Base-by-base conservation (phyloP, 2,797 vertebrate species). In the Poeciliopsis presidionis region DNA sequence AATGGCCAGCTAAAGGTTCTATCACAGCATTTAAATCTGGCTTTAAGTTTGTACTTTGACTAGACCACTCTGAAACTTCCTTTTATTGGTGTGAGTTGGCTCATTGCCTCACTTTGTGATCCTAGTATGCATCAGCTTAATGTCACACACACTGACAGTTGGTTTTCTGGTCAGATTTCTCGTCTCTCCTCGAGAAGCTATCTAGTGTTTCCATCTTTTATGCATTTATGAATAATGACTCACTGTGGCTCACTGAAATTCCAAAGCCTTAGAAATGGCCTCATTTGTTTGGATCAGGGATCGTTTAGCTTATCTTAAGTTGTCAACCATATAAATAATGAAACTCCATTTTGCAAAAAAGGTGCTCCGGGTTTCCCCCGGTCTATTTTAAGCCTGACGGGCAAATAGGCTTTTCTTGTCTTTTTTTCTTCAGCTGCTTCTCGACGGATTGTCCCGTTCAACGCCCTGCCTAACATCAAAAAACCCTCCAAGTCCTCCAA, bases 371-470 rank as follows among this genome's bases (percentile, higher is more conserved):
- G 49, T 22, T 51, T 51, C 20, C 49, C 49, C 20, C 7, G 1
- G 49, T 51, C 20, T 8, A 8, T 51, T 51, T 7, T 51, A 51
- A 51, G 49, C 49, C 49, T 51, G 49, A 20, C 2, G 20, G 49
- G 18, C 7, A 7, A 51, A 51, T 20, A 51, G 20, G 49, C 49
- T 51, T n/a, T n/a, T 43, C n/a, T 28, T 7, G 25, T 1, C 12
- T 43, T 43, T n/a, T 70, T 16, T 28, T 13, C 22, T 36, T 78
- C 36, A 95, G 93, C 81, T 11, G 90, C 82, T 65, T 81, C 86
- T 6, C 81, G 76, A 13, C 87, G 84, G 83, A 59, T 71, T 4
- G 14, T 41, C 3, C 39, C 49, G 5, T 30, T 79, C 46, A 71
- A 73, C 0, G 4, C 12, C 20, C 20, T 49, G 36, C 76, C 84